These are phyloP conservation scores for Australoheros scitulus DNA, from an alignment of 2,113 vertebrate genomes.

Conservation along the genomic window DNA sequence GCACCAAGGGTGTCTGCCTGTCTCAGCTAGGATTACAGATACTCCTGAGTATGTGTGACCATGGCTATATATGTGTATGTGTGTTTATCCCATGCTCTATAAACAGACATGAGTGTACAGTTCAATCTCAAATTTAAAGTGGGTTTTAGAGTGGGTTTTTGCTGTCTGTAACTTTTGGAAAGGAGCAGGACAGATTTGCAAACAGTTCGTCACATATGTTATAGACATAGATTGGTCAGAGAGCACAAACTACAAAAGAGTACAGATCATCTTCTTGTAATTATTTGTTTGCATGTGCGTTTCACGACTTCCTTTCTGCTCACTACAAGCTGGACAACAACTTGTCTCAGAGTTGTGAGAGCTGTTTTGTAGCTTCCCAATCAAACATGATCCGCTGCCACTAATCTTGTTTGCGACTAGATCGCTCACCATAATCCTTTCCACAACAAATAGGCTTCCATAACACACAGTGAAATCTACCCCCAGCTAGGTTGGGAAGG, in stretches of 20 bases:
- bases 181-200: background rate
- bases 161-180: slow-evolving; percentile 1
- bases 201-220: background rate
- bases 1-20: slow-evolving; percentile 68
- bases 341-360: slow-evolving; percentile 63
- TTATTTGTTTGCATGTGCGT: slow-evolving; percentile 37
- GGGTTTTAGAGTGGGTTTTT: slow-evolving; percentile 12
- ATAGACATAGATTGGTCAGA: background rate
- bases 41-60: slow-evolving; percentile 52
- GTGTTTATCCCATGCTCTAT: slow-evolving; percentile 49
- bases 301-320: background rate
- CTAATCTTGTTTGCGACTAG: slow-evolving; percentile 80
- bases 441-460: slow-evolving; percentile 62
- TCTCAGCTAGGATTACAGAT: slow-evolving; percentile 65
- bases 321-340: slow-evolving; percentile 32
- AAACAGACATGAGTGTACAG: slow-evolving; percentile 60
- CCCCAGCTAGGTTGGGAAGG: slow-evolving; percentile 37
- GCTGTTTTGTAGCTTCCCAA: slow-evolving; percentile 74
- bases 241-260: background rate
- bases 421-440: slow-evolving; percentile 76
- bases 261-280: background rate
- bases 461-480: slow-evolving; percentile 58
- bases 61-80: slow-evolving; percentile 10
- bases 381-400: slow-evolving; percentile 77
- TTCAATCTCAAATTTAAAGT: slow-evolving; percentile 47